phyloP scores from a whole-genome alignment of 2,888 invertebrate species.

The Tinea semifulvella region DNA sequence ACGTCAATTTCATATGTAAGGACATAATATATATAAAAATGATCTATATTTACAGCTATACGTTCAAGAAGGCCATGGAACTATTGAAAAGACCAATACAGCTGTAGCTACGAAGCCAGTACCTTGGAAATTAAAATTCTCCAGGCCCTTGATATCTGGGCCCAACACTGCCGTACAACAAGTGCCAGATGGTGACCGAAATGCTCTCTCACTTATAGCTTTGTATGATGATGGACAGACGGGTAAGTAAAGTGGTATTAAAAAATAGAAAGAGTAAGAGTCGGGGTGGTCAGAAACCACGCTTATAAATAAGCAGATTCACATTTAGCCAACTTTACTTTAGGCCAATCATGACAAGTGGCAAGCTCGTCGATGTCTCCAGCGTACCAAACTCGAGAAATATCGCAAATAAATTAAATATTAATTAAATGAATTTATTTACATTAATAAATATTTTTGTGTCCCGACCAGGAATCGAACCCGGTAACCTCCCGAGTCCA shows the following conservation, averaged over 20 bases:
- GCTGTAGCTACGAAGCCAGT: constrained; percentile 47
- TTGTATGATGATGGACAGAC: constrained; percentile 77
- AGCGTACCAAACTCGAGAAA: too few relatives aligned
- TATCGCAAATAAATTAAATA: too few relatives aligned
- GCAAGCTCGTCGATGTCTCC: too few relatives aligned
- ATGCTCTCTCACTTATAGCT: constrained; percentile 75
- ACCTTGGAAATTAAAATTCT: constrained; percentile 80
- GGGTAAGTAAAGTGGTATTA: constrained; percentile 41
- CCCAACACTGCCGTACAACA: constrained; percentile 42
- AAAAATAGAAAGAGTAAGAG: background rate
- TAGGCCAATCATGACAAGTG: too few relatives aligned
- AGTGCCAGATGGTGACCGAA: constrained; percentile 42
- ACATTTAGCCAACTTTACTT: too few relatives aligned
- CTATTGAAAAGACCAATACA: constrained; percentile 37
- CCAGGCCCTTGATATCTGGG: constrained; percentile 50
- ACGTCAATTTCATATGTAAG: too few relatives aligned
- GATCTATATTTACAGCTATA: constrained; percentile 60
- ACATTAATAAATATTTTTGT: too few relatives aligned
- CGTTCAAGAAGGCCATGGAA: constrained; percentile 69
- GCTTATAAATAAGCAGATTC: too few relatives aligned
- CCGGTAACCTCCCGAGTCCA: too few relatives aligned
- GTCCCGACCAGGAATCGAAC: too few relatives aligned
- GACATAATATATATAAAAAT: background rate
- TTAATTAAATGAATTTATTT: too few relatives aligned
- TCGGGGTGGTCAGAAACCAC: too few relatives aligned